These are phyloP conservation scores for Pelecanoides urinatrix DNA, from an alignment of 2,113 vertebrate species.

Conservation along the genomic window DNA sequence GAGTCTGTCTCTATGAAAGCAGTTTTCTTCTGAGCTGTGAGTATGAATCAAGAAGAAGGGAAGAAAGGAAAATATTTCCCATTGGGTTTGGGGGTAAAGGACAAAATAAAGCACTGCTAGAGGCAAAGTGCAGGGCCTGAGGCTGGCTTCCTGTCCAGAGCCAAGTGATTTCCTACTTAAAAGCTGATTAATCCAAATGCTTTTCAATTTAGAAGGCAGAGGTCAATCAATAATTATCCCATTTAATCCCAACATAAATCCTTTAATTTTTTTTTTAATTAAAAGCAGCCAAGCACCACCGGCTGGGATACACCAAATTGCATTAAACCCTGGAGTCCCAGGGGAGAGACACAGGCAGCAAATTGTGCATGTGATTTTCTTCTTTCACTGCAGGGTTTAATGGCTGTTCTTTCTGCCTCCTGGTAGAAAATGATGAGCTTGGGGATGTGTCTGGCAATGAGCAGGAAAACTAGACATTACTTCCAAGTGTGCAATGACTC, in stretches of 20 bases:
- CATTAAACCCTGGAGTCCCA: conserved; percentile 34
- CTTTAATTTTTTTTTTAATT: conserved; percentile 76
- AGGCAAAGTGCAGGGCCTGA: neutral
- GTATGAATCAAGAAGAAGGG: neutral
- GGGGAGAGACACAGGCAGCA: conserved; percentile 30
- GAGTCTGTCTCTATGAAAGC: neutral
- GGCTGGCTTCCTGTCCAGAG: conserved; percentile 56
- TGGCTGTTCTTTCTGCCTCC: neutral
- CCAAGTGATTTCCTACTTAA: conserved; percentile 64
- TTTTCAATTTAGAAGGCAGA: conserved; percentile 73
- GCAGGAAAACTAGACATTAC: conserved; percentile 14
- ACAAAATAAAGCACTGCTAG: neutral
- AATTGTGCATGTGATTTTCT: conserved; percentile 50
- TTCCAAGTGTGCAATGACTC: neutral
- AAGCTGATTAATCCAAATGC: conserved; percentile 73
- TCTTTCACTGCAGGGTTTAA: conserved; percentile 26
- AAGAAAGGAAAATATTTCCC: neutral
- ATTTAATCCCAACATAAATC: conserved; percentile 73
- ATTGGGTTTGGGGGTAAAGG: neutral
- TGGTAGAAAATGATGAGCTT: conserved; percentile 27
- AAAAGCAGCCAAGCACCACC: conserved; percentile 64
- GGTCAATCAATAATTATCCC: conserved; percentile 75
- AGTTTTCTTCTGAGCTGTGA: neutral
- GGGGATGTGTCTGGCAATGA: neutral
- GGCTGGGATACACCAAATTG: conserved; percentile 45